phyloP scores from a whole-genome alignment of 2,888 invertebrate genomes.

The Machimus atricapillus region DNA sequence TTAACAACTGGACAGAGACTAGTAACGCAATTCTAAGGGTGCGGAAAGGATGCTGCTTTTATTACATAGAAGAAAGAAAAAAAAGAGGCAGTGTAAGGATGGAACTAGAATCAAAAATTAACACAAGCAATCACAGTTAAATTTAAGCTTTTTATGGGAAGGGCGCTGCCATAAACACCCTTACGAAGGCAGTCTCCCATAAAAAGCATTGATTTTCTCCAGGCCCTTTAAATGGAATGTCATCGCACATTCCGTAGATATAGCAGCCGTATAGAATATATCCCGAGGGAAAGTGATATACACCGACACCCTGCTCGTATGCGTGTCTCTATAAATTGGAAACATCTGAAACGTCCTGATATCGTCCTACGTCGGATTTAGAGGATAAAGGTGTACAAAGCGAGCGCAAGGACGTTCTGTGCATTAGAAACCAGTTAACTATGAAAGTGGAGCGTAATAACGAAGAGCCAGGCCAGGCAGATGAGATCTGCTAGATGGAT shows the following conservation, averaged over 20 bases:
- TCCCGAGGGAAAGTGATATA: background rate
- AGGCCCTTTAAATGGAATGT: background rate
- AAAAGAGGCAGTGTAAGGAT: background rate
- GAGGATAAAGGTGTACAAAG: background rate
- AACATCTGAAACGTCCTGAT: background rate
- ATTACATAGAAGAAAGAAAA: background rate
- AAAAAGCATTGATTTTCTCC: constrained; percentile 29
- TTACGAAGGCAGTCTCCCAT: background rate
- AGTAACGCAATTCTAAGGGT: background rate
- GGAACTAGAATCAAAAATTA: constrained; percentile 17
- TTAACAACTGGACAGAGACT: constrained; percentile 4
- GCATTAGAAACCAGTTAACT: background rate
- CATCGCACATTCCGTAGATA: background rate
- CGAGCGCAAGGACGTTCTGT: background rate
- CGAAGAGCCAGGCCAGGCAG: background rate
- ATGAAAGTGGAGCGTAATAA: background rate
- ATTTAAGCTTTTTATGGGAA: constrained; percentile 13
- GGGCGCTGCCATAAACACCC: background rate
- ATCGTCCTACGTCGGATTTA: background rate
- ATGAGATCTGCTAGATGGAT: background rate
- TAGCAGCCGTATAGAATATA: background rate
- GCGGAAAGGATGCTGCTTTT: background rate
- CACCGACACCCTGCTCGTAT: background rate
- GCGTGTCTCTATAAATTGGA: background rate
- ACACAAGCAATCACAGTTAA: constrained; percentile 24